Percentiles rank a stretch among this genome's conserved stretches.
These are phyloP conservation scores for Caenorhabditis remanei DNA, from an alignment of 1,140 invertebrate genomes.

Conservation along the genomic window DNA sequence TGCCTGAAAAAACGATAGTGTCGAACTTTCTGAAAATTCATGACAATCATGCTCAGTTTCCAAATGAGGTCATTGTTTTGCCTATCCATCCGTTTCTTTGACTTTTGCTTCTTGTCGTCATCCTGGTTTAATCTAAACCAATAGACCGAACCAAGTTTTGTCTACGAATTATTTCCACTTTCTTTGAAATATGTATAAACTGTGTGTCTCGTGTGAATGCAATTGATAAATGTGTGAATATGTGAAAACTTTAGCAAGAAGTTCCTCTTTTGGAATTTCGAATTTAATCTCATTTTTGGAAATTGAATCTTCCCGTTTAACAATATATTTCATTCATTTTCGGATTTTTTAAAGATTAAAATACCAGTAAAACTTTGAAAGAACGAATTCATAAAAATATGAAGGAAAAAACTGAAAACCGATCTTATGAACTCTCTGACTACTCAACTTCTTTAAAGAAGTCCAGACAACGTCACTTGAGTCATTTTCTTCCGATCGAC, in stretches of 20 bases:
- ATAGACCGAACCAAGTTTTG: background rate
- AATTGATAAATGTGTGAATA: constrained; percentile 16
- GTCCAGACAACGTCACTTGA: constrained; percentile 11
- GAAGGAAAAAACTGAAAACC: background rate
- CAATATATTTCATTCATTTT: too few relatives aligned
- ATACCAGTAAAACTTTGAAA: too few relatives aligned
- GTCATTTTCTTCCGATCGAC: background rate
- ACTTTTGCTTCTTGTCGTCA: background rate
- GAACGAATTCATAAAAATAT: too few relatives aligned
- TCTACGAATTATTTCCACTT: background rate
- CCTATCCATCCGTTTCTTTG: too few relatives aligned
- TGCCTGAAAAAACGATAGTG: too few relatives aligned
- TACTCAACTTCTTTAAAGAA: background rate
- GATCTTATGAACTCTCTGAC: background rate
- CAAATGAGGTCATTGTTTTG: too few relatives aligned
- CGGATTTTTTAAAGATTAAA: too few relatives aligned
- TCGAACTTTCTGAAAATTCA: too few relatives aligned
- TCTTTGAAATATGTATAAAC: background rate
- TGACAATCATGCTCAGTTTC: too few relatives aligned
- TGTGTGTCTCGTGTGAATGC: background rate
- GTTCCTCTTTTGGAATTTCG: constrained; percentile 11
- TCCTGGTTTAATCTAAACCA: background rate
- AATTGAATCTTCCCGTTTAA: background rate
- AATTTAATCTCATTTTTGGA: background rate
- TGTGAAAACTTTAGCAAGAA: background rate